Percentiles rank a stretch among this genome's conserved stretches.
These are phyloP conservation scores for Volucella inflata DNA, from an alignment of 2,888 invertebrate species.

Conservation along the genomic window DNA sequence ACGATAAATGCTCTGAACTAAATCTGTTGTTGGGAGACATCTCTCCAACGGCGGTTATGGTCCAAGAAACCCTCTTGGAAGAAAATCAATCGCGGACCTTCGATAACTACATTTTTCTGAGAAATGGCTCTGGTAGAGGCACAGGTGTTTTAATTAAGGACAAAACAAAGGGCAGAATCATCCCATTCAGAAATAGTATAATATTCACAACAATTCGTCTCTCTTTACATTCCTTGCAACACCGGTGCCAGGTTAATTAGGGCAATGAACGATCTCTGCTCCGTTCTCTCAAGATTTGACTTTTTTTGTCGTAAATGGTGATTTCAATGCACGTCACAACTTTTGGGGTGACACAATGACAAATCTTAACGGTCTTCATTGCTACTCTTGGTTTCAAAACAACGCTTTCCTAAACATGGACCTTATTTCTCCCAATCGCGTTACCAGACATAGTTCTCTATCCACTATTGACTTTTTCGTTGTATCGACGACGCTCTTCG, in stretches of 20 bases:
- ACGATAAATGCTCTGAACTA: conserved; percentile 14
- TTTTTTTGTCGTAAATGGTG: too few species aligned
- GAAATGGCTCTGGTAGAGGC: background rate
- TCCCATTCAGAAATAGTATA: background rate
- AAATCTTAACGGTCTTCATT: background rate
- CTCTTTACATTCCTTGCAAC: conserved; percentile 5
- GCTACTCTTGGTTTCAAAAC: conserved; percentile 5
- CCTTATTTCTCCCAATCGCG: background rate
- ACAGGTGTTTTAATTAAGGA: conserved; percentile 7
- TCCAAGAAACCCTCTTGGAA: conserved; percentile 19
- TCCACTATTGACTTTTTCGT: conserved; percentile 15
- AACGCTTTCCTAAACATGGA: conserved; percentile 2
- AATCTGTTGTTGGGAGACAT: conserved; percentile 5
- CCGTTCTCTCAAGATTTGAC: too few species aligned
- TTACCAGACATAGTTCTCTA: background rate
- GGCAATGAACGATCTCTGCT: conserved; percentile 6
- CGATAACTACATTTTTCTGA: background rate
- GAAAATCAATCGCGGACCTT: background rate
- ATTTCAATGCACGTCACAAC: too few species aligned
- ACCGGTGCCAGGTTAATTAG: background rate
- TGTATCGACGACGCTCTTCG: background rate
- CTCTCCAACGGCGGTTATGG: background rate
- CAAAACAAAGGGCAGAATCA: background rate
- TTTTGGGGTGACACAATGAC: background rate
- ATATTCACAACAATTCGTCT: background rate